Evolutionary conservation across 1,140 invertebrate species (phyloP).

Genomic region (Lepidurus arcticus): DNA sequence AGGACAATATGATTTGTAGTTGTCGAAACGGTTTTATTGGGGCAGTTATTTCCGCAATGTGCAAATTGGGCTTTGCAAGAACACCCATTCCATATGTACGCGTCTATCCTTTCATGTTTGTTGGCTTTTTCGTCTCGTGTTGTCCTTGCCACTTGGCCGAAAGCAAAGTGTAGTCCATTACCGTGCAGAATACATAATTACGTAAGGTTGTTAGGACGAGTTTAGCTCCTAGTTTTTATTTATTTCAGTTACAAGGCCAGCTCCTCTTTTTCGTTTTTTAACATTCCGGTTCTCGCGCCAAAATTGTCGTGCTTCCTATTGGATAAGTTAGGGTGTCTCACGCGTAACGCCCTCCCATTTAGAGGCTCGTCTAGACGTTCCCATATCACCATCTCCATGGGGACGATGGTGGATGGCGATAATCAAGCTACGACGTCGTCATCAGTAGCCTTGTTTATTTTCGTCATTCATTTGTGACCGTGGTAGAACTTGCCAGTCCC

Average conservation of each 20-base stretch:
- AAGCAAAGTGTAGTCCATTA: background rate
- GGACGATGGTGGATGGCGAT: background rate
- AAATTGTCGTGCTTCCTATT: background rate
- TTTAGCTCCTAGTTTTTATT: background rate
- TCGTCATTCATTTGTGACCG: constrained; percentile 10
- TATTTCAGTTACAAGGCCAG: background rate
- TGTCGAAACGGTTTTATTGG: background rate
- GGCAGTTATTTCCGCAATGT: background rate
- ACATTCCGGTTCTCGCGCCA: background rate
- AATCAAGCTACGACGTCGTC: background rate
- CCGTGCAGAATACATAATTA: background rate
- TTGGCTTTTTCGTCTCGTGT: background rate
- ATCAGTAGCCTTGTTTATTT: constrained; percentile 24
- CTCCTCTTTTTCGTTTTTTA: constrained; percentile 3
- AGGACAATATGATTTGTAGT: background rate
- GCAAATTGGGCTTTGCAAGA: constrained; percentile 5
- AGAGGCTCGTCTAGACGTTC: background rate
- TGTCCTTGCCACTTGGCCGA: background rate
- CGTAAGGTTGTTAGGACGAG: constrained; percentile 2
- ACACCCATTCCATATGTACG: background rate
- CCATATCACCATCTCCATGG: background rate
- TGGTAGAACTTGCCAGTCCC: background rate
- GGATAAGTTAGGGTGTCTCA: background rate
- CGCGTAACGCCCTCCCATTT: background rate
- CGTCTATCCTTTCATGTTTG: constrained; percentile 1